Base-by-base conservation (phyloP, 2,888 invertebrate genomes). In the Lordiphosa fenestrarum region DNA sequence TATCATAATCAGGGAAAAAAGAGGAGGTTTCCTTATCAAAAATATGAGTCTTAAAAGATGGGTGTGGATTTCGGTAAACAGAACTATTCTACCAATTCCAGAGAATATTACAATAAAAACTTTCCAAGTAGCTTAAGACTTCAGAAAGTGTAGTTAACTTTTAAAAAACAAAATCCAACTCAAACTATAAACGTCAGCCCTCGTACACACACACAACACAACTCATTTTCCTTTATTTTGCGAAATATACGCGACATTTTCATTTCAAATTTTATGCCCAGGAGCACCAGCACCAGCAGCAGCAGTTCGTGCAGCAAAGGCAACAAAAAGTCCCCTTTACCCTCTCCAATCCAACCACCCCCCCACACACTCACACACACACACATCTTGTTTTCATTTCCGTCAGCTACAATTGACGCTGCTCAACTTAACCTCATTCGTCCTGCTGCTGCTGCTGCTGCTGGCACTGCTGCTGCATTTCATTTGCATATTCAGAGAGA, bases 331-430 rank as follows among this genome's bases (percentile, higher is more conserved):
- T 77, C 54, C 49, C 51, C 46, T 50, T 19, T 50, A 39, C 41
- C 38, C 48, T 41, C 25, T 19, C 40, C 12, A n/a, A n/a, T 30
- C 46, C 19, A 15, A 44, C 13, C 33, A 37, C 23, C 13, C 33
- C 2, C 15, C 4, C 36, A 47, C 36, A 47, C n/a, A 49, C 15
- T 13, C 33, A 37, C 48, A 35, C 21, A 49, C 59, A 57, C 52
- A 64, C 70, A 66, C 73, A 78, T 71, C 83, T 85, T 82, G 81
- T 80, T 82, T 82, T 82, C 83, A 82, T 82, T 85, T 82, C 81
- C 81, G 81, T 84, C 85, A 84, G 76, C 73, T 80, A 82, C 84
- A 81, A 81, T 84, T 84, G 80, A 81, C 84, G 84, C 81, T 69
- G 71, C 85, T 82, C 80, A 82, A 81, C 78, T 81, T 81, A 81